Evolutionary conservation across 2,888 invertebrate genomes (phyloP).

Genomic region (Choristoneura rosaceana): DNA sequence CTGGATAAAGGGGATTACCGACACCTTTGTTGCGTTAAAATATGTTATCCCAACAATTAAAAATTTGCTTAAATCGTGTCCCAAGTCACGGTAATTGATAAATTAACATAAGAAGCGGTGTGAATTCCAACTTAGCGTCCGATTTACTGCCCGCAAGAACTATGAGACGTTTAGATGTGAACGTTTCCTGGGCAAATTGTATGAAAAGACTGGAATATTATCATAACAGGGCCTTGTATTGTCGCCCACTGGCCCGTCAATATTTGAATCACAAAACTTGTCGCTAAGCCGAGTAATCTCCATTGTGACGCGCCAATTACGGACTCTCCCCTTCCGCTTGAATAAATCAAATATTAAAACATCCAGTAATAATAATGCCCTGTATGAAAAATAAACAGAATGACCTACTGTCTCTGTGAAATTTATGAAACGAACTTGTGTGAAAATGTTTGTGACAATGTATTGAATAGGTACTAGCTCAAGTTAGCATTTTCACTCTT

Average conservation of each 20-base stretch:
- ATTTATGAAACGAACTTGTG: constrained; percentile 22
- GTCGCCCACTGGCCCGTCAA: constrained; percentile 75
- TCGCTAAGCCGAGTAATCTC: constrained; percentile 79
- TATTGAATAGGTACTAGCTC: not conserved
- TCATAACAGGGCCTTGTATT: constrained; percentile 76
- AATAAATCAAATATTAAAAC: constrained; percentile 79
- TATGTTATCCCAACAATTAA: constrained; percentile 30
- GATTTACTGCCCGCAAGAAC: constrained; percentile 54
- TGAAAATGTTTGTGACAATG: constrained; percentile 23
- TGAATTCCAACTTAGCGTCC: constrained; percentile 36
- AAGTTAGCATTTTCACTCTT: too few species aligned
- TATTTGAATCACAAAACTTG: constrained; percentile 83
- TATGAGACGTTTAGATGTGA: constrained; percentile 55
- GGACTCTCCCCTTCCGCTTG: constrained; percentile 81
- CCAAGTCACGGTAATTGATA: constrained; percentile 35
- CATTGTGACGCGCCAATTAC: constrained; percentile 83
- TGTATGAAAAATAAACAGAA: constrained; percentile 32
- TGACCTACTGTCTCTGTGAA: constrained; percentile 32
- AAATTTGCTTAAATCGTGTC: constrained; percentile 28
- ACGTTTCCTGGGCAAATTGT: constrained; percentile 68
- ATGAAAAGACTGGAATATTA: constrained; percentile 74
- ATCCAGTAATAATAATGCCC: constrained; percentile 54
- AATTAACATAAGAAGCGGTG: constrained; percentile 41
- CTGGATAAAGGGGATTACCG: constrained; percentile 34
- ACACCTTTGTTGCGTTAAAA: constrained; percentile 24